Conservation (phyloP, 2,113 vertebrate species). For the Heteronetta atricapilla region DNA sequence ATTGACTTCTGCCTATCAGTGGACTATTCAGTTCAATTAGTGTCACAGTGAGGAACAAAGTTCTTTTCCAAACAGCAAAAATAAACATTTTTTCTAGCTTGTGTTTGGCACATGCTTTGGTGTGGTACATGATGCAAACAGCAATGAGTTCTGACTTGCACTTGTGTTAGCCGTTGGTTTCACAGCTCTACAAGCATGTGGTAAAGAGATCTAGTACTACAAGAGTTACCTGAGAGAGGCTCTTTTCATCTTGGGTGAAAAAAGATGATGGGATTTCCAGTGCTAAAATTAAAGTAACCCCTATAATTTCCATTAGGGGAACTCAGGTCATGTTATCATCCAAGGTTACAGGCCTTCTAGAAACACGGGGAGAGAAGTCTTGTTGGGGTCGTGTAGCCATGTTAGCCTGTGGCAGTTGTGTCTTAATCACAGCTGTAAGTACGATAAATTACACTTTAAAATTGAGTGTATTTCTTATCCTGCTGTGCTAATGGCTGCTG, state of each 20-base stretch:
- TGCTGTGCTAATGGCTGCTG: not conserved
- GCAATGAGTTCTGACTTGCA: not conserved
- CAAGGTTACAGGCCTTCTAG: not conserved
- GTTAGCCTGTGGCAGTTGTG: not conserved
- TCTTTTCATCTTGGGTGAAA: not conserved
- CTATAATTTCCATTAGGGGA: not conserved
- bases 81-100: not conserved
- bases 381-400: not conserved
- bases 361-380: not conserved
- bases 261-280: not conserved
- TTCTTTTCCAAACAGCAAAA: not conserved
- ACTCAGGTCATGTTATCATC: not conserved
- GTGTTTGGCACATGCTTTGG: not conserved
- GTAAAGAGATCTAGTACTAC: not conserved
- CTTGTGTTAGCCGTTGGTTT: not conserved
- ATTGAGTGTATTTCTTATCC: not conserved
- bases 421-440: conserved; percentile 11
- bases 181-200: not conserved
- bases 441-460: not conserved
- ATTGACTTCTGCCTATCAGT: not conserved
- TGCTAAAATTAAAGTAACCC: not conserved
- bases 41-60: not conserved
- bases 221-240: not conserved
- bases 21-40: not conserved
- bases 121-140: not conserved